Evolutionary conservation across 2,113 vertebrate species (phyloP).

Genomic region (Colius striatus): DNA sequence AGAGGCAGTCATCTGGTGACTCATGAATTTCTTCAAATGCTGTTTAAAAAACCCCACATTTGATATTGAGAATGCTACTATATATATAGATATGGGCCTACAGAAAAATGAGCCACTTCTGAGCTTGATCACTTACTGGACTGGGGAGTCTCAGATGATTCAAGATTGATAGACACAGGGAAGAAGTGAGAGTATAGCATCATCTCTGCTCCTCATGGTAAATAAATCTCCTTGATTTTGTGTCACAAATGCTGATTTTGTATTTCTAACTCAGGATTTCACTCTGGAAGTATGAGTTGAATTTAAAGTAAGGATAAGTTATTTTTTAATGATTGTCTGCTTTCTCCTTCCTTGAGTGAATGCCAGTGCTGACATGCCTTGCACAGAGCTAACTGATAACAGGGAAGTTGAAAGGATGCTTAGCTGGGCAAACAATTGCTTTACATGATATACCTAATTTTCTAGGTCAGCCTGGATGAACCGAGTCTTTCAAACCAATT

Average conservation of each 20-base stretch:
- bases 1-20: slow-evolving; percentile 33
- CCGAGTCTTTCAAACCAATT: not conserved
- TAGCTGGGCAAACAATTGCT: not conserved
- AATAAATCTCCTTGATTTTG: slow-evolving; percentile 67
- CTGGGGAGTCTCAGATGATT: slow-evolving; percentile 26
- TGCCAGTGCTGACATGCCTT: not conserved
- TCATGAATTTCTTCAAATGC: slow-evolving; percentile 50
- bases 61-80: slow-evolving; percentile 5
- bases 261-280: slow-evolving; percentile 48
- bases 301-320: slow-evolving; percentile 59
- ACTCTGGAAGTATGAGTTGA: slow-evolving; percentile 28
- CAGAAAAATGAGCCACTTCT: slow-evolving; percentile 15
- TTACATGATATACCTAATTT: slow-evolving; percentile 14
- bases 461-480: not conserved
- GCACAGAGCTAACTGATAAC: not conserved
- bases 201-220: slow-evolving; percentile 18
- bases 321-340: slow-evolving; percentile 64
- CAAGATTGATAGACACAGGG: slow-evolving; percentile 33
- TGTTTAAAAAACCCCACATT: not conserved
- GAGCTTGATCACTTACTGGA: not conserved
- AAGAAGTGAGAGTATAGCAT: slow-evolving; percentile 33
- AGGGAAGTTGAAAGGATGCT: not conserved
- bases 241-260: slow-evolving; percentile 54
- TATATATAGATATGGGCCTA: not conserved
- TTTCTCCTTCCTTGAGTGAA: slow-evolving; percentile 28